phyloP scores from a whole-genome alignment of 2,888 invertebrate species.

The Watsonalla cultraria region DNA sequence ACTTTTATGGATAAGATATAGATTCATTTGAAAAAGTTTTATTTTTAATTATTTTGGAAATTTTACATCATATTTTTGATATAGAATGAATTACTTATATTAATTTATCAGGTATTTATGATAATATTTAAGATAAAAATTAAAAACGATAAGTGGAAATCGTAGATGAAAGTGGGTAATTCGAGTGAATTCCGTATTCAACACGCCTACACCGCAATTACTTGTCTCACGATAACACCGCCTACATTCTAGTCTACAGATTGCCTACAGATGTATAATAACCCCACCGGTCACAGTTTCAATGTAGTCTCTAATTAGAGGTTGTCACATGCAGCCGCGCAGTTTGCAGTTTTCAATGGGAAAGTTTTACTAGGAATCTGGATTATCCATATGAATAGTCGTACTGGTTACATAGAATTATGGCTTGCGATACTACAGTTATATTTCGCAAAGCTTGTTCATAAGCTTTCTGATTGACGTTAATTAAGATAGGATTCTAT shows the following conservation, averaged over 20 bases:
- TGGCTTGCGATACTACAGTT: background rate
- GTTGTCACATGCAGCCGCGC: conserved; percentile 33
- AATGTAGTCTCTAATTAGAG: conserved; percentile 40
- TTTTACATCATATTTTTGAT: no score
- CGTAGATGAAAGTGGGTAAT: no score
- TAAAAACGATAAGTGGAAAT: no score
- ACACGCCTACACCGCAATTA: background rate
- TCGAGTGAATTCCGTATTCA: no score
- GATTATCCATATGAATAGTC: conserved; percentile 18
- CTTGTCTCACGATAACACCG: background rate
- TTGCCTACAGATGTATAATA: conserved; percentile 10
- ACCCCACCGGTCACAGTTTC: conserved; percentile 20
- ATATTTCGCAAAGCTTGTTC: background rate
- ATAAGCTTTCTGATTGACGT: background rate
- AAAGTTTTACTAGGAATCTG: conserved; percentile 36
- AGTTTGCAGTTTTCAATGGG: conserved; percentile 38
- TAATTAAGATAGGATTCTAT: background rate
- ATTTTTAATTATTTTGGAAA: no score
- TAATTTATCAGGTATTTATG: no score
- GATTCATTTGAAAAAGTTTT: no score
- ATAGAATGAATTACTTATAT: no score
- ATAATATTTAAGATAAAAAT: no score
- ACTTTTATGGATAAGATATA: no score
- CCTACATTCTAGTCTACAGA: background rate
- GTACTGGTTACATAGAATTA: background rate